Conservation (phyloP, 2,113 vertebrate species). For the Zeus faber region DNA sequence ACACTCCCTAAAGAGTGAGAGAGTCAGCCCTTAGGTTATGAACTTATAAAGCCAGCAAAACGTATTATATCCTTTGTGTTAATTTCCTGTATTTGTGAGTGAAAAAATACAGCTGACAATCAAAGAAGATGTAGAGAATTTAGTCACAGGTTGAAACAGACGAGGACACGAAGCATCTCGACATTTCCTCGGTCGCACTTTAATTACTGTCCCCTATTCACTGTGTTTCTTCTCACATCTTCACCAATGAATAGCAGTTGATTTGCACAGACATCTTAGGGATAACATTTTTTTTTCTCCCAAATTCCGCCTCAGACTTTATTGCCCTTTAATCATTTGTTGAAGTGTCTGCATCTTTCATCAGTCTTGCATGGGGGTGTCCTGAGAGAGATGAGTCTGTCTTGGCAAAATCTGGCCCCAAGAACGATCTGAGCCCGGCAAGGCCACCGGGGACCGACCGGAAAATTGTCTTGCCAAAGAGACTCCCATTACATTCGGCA, state of each 20-base stretch:
- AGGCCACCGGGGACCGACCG: conserved; percentile 35
- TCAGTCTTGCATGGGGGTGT: conserved; percentile 50
- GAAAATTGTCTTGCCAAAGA: conserved; percentile 12
- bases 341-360: conserved; percentile 60
- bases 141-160: background rate
- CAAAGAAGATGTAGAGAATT: background rate
- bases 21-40: too few relatives aligned
- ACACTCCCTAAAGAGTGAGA: too few relatives aligned
- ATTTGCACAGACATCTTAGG: background rate
- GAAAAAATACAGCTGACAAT: background rate
- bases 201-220: background rate
- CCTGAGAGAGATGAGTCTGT: conserved; percentile 26
- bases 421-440: conserved; percentile 44
- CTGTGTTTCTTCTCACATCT: background rate
- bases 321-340: conserved; percentile 34
- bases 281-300: background rate
- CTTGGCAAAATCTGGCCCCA: conserved; percentile 18
- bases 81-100: too few relatives aligned
- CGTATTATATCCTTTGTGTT: too few relatives aligned
- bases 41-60: too few relatives aligned
- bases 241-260: background rate
- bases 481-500: conserved; percentile 17
- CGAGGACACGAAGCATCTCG: background rate
- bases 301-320: conserved; percentile 21
- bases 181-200: background rate